phyloP scores from a whole-genome alignment of 2,113 vertebrate species.

The Chaetops frenatus region DNA sequence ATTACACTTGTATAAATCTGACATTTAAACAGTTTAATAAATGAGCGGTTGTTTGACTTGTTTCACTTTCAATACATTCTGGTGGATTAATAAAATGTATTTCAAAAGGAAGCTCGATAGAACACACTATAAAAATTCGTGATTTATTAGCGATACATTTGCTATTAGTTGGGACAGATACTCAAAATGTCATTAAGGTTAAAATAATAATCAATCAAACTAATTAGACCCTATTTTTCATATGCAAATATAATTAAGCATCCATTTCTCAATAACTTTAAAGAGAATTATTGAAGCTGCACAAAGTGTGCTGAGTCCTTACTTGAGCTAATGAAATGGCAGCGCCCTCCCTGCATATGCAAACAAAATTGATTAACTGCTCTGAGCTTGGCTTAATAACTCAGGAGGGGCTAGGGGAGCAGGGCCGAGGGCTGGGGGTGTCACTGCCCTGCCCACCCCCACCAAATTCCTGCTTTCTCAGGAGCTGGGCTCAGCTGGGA shows the following conservation, averaged over 20 bases:
- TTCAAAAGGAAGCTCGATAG: slow-evolving; percentile 72
- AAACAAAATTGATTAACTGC: slow-evolving; percentile 62
- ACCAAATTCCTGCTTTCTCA: neutral
- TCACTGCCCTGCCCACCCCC: neutral
- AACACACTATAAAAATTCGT: slow-evolving; percentile 65
- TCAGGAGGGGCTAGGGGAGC: neutral
- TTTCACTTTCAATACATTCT: slow-evolving; percentile 77
- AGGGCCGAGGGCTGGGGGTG: neutral
- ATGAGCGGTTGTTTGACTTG: slow-evolving; percentile 78
- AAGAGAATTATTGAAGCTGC: slow-evolving; percentile 71
- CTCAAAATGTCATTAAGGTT: slow-evolving; percentile 80
- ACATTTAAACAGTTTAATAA: slow-evolving; percentile 78
- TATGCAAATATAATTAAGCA: slow-evolving; percentile 85
- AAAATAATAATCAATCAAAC: slow-evolving; percentile 84
- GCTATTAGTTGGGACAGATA: slow-evolving; percentile 79
- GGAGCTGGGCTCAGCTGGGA: neutral
- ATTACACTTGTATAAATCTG: slow-evolving; percentile 72
- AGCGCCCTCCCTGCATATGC: slow-evolving; percentile 33
- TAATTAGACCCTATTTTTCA: slow-evolving; percentile 81
- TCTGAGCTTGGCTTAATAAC: neutral
- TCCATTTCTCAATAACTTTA: slow-evolving; percentile 75
- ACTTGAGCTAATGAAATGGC: slow-evolving; percentile 65
- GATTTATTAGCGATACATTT: slow-evolving; percentile 75
- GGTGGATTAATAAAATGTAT: slow-evolving; percentile 76
- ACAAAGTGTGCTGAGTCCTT: slow-evolving; percentile 34